Base-by-base conservation (phyloP, 2,888 invertebrate genomes). In the Bimastos eiseni region DNA sequence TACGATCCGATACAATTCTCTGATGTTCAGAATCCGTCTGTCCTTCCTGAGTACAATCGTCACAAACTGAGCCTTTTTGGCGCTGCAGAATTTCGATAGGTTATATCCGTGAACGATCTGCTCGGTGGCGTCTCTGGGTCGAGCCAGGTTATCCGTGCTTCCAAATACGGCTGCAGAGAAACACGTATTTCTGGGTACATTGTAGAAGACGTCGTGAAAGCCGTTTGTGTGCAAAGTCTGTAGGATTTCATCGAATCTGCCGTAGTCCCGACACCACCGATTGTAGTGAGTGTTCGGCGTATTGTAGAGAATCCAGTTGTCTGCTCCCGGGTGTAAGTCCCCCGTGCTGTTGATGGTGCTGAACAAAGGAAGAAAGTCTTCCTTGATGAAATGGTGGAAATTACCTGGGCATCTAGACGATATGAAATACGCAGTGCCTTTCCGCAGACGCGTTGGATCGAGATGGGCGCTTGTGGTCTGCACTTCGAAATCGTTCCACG, bases 381-480 rank as follows among this genome's bases (percentile, higher is more conserved):
- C 86, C 17, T 86, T 37, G 17, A 86, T 34, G 86, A 86, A 86
- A 8, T 86, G 86, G 24, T 86, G 86, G 36, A 86, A 37, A 37
- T 86, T 86, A 36, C 86, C 86, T 36, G 86, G 86, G 15, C 86
- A 86, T 86, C 86, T 86, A 6, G 86, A 86, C 24, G 86, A 36
- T 86, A 86, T 37, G 37, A 86, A 86, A 19, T 24, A 86, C 34
- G 86, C 86, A 30, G 70, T 70, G 0, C 70, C 70, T 70, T 13
- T 6, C 13, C n/a, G 70, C 70, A 70, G 70, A n/a, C 70, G 70
- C 8, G 1, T 70, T 6, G 70, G 70, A 70, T 70, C 70, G 70
- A 70, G n/a, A 8, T 30, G 8, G 30, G 30, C 86, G 34, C 37
- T 36, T 34, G 86, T 36, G 1, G 15, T 21, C 34, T 86, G 86